Percentiles rank a stretch among this genome's conserved stretches.
Evolutionary conservation across 2,797 vertebrate genomes (phyloP).

Genomic region (Danio tinwini): DNA sequence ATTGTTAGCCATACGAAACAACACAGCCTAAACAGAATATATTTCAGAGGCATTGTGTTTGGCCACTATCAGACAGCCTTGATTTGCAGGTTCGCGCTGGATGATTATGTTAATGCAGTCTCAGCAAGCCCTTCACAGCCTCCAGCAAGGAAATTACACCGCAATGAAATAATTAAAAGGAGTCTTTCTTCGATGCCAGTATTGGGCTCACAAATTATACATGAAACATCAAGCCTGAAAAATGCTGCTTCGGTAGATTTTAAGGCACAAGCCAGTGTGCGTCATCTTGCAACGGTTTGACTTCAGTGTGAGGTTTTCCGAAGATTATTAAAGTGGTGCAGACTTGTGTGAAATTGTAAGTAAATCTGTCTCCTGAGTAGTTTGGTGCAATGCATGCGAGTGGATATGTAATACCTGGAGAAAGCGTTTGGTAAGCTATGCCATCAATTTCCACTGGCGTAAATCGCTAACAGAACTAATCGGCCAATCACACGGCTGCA

Average conservation of each 20-base stretch:
- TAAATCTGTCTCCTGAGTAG: constrained; percentile 9
- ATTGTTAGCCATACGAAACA: neutral
- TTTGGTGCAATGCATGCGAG: neutral
- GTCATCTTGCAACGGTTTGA: constrained; percentile 23
- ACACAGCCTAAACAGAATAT: neutral
- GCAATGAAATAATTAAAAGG: constrained; percentile 81
- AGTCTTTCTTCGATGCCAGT: constrained; percentile 75
- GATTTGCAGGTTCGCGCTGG: constrained; percentile 46
- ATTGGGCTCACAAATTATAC: constrained; percentile 63
- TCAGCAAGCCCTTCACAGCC: constrained; percentile 72
- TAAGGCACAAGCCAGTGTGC: constrained; percentile 53
- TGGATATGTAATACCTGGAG: neutral
- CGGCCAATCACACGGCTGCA: too few relatives aligned
- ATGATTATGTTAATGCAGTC: constrained; percentile 69
- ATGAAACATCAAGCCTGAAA: constrained; percentile 66
- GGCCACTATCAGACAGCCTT: constrained; percentile 1
- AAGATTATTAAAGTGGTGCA: constrained; percentile 32
- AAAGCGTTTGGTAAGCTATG: neutral
- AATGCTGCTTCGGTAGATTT: constrained; percentile 72
- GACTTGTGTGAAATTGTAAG: constrained; percentile 23
- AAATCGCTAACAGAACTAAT: too few relatives aligned
- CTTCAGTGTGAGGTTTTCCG: constrained; percentile 22
- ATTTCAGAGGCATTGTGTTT: neutral
- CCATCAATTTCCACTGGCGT: neutral
- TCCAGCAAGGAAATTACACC: constrained; percentile 73